Evolutionary conservation across 2,797 vertebrate species (phyloP).

Genomic region (Tokudaia tokunoshimensis): DNA sequence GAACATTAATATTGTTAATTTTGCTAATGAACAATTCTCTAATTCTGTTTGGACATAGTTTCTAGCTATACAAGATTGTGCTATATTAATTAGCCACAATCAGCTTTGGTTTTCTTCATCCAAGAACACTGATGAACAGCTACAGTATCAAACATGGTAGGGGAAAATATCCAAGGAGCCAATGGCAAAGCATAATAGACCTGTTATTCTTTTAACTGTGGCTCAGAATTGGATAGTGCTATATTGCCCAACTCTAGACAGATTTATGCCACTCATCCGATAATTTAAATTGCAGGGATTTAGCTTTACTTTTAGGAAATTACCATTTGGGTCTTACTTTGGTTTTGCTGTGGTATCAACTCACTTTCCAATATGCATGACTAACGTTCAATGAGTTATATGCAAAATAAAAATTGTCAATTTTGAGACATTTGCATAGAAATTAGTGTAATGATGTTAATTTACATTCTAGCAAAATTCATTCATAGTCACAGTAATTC

Average conservation of each 20-base stretch:
- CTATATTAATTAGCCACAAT: not conserved
- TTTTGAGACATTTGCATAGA: constrained; percentile 74
- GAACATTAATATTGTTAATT: not conserved
- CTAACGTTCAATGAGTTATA: constrained; percentile 73
- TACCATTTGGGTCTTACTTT: constrained; percentile 34
- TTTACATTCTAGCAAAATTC: constrained; percentile 64
- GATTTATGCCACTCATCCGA: not conserved
- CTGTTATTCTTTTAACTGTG: not conserved
- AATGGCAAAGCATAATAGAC: not conserved
- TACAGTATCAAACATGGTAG: not conserved
- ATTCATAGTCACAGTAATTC: constrained; percentile 60
- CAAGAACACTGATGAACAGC: not conserved
- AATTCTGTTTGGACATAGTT: not conserved
- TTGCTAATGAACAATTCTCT: not conserved
- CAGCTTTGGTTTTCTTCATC: not conserved
- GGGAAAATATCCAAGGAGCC: not conserved
- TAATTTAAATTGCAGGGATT: not conserved
- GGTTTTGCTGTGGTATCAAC: constrained; percentile 59
- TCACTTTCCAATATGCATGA: constrained; percentile 16
- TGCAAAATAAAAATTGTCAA: constrained; percentile 67
- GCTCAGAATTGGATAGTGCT: not conserved
- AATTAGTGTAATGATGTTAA: constrained; percentile 74
- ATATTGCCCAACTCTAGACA: not conserved
- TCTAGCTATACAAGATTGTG: not conserved
- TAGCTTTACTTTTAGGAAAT: constrained; percentile 49